These are phyloP conservation scores for Drosophila pandora DNA, from an alignment of 1,140 invertebrate species.

Conservation along the genomic window DNA sequence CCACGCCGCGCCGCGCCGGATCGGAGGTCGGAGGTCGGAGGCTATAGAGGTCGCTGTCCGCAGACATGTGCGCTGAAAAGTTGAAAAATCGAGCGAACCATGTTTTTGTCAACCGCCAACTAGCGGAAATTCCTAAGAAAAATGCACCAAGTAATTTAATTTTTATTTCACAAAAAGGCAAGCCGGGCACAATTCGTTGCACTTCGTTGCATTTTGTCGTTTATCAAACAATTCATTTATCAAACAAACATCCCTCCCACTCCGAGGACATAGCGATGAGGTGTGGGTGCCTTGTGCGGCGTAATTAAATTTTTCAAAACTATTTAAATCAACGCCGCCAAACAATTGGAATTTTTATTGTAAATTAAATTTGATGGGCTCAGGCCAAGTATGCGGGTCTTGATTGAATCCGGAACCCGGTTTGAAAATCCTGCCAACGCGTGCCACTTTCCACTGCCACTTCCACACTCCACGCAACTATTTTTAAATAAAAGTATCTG, in stretches of 20 bases:
- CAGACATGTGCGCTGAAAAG: conserved; percentile 53
- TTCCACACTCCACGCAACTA: conserved; percentile 23
- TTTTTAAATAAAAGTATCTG: conserved; percentile 48
- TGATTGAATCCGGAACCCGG: conserved; percentile 30
- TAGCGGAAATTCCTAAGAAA: conserved; percentile 68
- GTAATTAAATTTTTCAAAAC: conserved; percentile 67
- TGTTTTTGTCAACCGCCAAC: conserved; percentile 73
- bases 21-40: conserved; percentile 46
- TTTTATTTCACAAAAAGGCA: conserved; percentile 29
- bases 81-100: conserved; percentile 76
- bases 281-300: conserved; percentile 53
- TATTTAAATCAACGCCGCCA: conserved; percentile 67
- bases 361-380: conserved; percentile 68
- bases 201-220: conserved; percentile 58
- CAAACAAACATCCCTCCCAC: conserved; percentile 7
- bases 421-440: conserved; percentile 40
- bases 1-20: not conserved
- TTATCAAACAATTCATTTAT: conserved; percentile 44
- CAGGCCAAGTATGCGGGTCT: conserved; percentile 43
- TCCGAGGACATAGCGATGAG: conserved; percentile 5
- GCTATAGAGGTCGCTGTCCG: conserved; percentile 15
- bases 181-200: conserved; percentile 60
- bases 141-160: conserved; percentile 57
- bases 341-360: conserved; percentile 66
- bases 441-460: conserved; percentile 66